Evolutionary conservation across 2,888 invertebrate species (phyloP).

Genomic region (Kryphioiulus occultus): DNA sequence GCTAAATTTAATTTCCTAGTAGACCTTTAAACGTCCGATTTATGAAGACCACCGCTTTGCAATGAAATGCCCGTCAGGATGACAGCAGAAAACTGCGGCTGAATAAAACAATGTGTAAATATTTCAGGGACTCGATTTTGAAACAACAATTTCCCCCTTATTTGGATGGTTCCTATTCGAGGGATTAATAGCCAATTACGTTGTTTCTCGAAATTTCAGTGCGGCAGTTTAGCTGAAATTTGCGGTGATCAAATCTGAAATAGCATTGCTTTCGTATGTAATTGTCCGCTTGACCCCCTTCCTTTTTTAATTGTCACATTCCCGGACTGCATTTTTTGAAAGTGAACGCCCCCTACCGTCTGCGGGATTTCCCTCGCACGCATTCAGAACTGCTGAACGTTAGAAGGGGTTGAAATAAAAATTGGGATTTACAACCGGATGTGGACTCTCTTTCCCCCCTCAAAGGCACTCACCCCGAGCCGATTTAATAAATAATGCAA

Average conservation of each 20-base stretch:
- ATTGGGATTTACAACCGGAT: not conserved
- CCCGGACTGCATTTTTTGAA: not conserved
- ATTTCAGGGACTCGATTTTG: not conserved
- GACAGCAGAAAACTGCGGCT: not conserved
- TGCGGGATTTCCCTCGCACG: not conserved
- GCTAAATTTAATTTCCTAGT: not conserved
- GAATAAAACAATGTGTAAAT: not conserved
- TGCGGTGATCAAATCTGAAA: not conserved
- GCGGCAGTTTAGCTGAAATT: not conserved
- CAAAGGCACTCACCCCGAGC: not conserved
- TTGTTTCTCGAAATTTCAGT: not conserved
- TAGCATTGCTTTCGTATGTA: not conserved
- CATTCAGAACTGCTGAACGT: not conserved
- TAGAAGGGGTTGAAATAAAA: not conserved
- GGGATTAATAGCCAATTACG: not conserved
- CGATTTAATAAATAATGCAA: not conserved
- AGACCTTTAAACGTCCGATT: slow-evolving; percentile 1
- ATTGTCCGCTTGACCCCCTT: not conserved
- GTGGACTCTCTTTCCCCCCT: slow-evolving; percentile 11
- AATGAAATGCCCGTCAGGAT: not conserved
- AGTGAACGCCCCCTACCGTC: slow-evolving; percentile 9
- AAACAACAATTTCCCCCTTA: not conserved
- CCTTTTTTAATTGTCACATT: slow-evolving; percentile 1
- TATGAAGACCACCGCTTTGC: not conserved
- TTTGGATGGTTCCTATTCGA: not conserved